These are phyloP conservation scores for Omphaloscelis lunosa DNA, from an alignment of 2,888 invertebrate species.

Conservation along the genomic window DNA sequence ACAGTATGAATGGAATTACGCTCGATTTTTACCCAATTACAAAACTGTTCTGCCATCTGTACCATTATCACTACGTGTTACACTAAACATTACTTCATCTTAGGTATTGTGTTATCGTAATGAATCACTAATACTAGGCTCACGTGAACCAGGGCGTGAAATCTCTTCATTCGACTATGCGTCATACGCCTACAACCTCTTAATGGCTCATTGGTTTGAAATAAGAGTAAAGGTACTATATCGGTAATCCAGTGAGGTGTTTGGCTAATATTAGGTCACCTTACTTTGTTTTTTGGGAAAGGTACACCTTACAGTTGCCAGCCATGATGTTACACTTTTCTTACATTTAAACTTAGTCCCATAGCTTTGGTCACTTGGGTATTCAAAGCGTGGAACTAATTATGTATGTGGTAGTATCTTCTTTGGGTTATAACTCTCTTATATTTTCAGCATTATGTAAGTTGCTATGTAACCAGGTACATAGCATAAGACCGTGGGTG, in stretches of 20 bases:
- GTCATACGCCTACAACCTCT: conserved; percentile 44
- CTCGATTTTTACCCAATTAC: neutral
- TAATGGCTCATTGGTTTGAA: conserved; percentile 40
- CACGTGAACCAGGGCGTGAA: conserved; percentile 52
- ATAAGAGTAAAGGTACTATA: conserved; percentile 29
- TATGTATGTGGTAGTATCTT: neutral
- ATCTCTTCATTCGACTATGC: conserved; percentile 42
- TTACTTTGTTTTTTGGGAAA: neutral
- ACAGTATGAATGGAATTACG: too few relatives aligned
- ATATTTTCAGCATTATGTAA: neutral
- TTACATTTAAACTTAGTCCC: neutral
- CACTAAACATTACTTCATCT: conserved; percentile 27
- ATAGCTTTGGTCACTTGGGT: neutral
- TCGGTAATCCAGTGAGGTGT: conserved; percentile 23
- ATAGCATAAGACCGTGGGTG: too few relatives aligned
- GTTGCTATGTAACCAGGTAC: too few relatives aligned
- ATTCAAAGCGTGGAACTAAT: neutral
- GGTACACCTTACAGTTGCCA: neutral
- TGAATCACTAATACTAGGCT: conserved; percentile 59
- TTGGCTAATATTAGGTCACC: conserved; percentile 26
- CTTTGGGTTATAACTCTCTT: neutral
- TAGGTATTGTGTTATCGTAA: conserved; percentile 54
- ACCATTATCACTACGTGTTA: conserved; percentile 16
- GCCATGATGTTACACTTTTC: conserved; percentile 4
- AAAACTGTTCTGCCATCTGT: neutral